Evolutionary conservation across 1,140 invertebrate genomes (phyloP), one percentile per base, ranked within the genome.

Genomic region (Hetaerina americana): DNA sequence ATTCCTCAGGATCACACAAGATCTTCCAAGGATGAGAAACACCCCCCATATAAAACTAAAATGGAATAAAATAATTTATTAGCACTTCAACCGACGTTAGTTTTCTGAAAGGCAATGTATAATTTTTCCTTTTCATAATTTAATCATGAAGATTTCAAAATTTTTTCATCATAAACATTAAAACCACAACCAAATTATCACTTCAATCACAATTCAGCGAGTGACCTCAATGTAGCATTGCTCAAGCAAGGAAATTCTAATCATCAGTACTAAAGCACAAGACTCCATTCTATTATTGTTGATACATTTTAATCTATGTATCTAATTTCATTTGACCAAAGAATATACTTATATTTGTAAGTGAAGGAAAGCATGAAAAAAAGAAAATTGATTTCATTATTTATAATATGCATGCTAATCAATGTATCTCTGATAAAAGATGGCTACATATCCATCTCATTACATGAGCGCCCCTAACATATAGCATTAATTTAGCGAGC

Each of bases 21-120:
- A 94, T 87, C 76, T 91, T 92, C 83, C 87, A 92, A 0, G 97
- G 97, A 86, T 99, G 96, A 0, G 95, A 96, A 10, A 99, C 88
- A n/a, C 97, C 97, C 27, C 96, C 95, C 75, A 95, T 85, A 80
- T 99, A 99, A 82, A 99, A 98, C 85, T 88, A 78, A 68, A 80
- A 80, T 66, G 74, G 66, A 72, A 77, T 2, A 70, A 27, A 27
- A 10, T 72, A 69, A 26, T 26, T 68, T 57, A 12, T 68, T 26
- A 57, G n/a, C 24, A 66, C 6, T 24, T n/a, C 6, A 72, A 0
- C 0, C n/a, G 28, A 10, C 0, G 5, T 26, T 5, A 12, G 2
- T 18, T 68, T 26, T 69, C 10, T 27, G 31, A n/a, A n/a, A n/a
- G n/a, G n/a, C n/a, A n/a, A n/a, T 26, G 29, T 24, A 49, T 29